Evolutionary conservation across 2,113 vertebrate species (phyloP).

Genomic region (Craseonycteris thonglongyai): DNA sequence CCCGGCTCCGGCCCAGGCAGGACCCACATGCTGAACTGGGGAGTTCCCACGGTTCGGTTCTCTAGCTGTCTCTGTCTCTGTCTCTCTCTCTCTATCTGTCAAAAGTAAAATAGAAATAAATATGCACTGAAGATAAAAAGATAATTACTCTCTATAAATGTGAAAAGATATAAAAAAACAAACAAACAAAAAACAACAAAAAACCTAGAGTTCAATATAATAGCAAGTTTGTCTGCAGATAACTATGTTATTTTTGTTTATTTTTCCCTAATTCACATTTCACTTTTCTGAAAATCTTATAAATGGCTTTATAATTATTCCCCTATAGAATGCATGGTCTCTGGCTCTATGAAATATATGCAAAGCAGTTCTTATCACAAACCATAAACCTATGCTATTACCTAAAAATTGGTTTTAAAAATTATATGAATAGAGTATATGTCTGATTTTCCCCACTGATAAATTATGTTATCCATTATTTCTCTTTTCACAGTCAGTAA

Average conservation of each 20-base stretch:
- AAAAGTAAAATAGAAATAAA: too few species aligned
- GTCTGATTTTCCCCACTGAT: too few species aligned
- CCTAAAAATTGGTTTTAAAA: not conserved
- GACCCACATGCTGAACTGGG: too few species aligned
- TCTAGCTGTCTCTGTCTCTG: too few species aligned
- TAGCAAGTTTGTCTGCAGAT: not conserved
- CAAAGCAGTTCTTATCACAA: not conserved
- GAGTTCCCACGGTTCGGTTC: too few species aligned
- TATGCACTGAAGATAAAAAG: too few species aligned
- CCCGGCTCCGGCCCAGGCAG: too few species aligned
- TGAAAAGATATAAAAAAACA: too few species aligned
- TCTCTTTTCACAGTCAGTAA: not conserved
- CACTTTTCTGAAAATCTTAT: not conserved
- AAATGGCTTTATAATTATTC: not conserved
- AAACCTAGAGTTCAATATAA: not conserved
- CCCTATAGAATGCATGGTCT: not conserved
- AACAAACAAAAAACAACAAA: too few species aligned
- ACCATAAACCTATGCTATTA: not conserved
- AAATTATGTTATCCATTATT: not conserved
- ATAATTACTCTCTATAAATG: too few species aligned
- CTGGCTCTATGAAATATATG: not conserved
- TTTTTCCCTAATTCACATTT: not conserved
- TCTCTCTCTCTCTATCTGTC: too few species aligned
- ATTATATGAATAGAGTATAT: not conserved
- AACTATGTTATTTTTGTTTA: not conserved